phyloP scores from a whole-genome alignment of 2,113 vertebrate species.

The Phaetusa simplex region DNA sequence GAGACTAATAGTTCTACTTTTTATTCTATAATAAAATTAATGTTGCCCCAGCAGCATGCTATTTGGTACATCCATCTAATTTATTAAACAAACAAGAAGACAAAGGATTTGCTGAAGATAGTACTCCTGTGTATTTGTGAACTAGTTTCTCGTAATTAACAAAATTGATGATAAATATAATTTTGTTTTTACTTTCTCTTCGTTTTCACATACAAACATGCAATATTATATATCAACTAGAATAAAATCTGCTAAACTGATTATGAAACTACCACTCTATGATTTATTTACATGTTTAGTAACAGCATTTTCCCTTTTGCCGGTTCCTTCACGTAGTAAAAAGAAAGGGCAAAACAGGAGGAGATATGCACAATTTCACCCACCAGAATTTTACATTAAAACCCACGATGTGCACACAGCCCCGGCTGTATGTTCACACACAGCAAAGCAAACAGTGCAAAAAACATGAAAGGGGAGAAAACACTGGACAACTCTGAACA shows the following conservation, averaged over 20 bases:
- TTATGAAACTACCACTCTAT: not conserved
- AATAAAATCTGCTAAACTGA: slow-evolving; percentile 39
- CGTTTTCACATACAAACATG: not conserved
- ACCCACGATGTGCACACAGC: not conserved
- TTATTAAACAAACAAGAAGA: slow-evolving; percentile 67
- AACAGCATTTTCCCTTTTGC: slow-evolving; percentile 27
- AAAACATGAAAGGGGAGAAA: slow-evolving; percentile 39
- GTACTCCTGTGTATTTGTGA: slow-evolving; percentile 53
- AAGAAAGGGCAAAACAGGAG: not conserved
- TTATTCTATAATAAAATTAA: slow-evolving; percentile 69
- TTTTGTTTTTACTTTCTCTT: slow-evolving; percentile 48
- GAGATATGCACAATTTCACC: slow-evolving; percentile 26
- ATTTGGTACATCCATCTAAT: slow-evolving; percentile 62
- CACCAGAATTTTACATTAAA: slow-evolving; percentile 6
- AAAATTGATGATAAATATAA: slow-evolving; percentile 61
- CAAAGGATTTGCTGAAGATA: slow-evolving; percentile 54
- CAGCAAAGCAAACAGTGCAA: slow-evolving; percentile 20
- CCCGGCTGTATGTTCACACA: not conserved
- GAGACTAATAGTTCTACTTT: slow-evolving; percentile 56
- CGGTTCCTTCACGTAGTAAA: not conserved
- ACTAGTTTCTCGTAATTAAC: slow-evolving; percentile 54
- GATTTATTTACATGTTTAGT: slow-evolving; percentile 27
- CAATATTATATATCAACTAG: not conserved
- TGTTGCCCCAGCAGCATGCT: slow-evolving; percentile 59
- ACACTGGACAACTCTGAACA: slow-evolving; percentile 39